phyloP scores from a whole-genome alignment of 2,888 invertebrate species.

The Drosophila anomalata region DNA sequence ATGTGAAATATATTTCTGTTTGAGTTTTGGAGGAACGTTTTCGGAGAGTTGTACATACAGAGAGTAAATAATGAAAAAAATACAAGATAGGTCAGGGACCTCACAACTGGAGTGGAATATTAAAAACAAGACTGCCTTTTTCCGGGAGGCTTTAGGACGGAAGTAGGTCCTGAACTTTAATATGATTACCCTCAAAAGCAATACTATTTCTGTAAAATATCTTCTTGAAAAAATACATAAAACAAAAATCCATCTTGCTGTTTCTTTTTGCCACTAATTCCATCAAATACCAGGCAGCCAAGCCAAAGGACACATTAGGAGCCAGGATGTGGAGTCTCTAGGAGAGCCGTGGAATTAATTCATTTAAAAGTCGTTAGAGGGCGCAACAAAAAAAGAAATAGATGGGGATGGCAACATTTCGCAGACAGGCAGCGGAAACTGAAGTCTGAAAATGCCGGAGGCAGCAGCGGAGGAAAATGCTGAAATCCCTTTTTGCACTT shows the following conservation, averaged over 20 bases:
- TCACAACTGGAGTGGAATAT: conserved; percentile 1
- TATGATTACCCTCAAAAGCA: too few relatives aligned
- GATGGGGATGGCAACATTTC: conserved; percentile 28
- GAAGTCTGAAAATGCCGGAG: conserved; percentile 47
- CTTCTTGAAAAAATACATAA: background rate
- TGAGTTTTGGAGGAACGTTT: conserved; percentile 2
- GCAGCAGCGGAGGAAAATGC: conserved; percentile 39
- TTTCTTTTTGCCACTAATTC: conserved; percentile 1
- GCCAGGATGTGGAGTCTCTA: conserved; percentile 18
- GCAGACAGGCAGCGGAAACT: conserved; percentile 56
- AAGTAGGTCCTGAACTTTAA: too few relatives aligned
- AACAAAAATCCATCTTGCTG: background rate
- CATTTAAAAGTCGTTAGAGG: conserved; percentile 74
- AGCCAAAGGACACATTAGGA: conserved; percentile 35
- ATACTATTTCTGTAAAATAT: background rate
- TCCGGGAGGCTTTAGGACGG: too few relatives aligned
- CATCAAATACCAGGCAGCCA: background rate
- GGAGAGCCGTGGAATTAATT: conserved; percentile 68
- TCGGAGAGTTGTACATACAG: background rate
- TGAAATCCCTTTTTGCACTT: conserved; percentile 73
- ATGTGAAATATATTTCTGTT: conserved; percentile 32
- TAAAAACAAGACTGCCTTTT: conserved; percentile 1
- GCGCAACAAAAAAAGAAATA: conserved; percentile 21
- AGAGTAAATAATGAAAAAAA: conserved; percentile 16
- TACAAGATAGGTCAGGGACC: conserved; percentile 33